These are phyloP conservation scores for Girardinus metallicus DNA, from an alignment of 2,797 vertebrate species.

Conservation along the genomic window DNA sequence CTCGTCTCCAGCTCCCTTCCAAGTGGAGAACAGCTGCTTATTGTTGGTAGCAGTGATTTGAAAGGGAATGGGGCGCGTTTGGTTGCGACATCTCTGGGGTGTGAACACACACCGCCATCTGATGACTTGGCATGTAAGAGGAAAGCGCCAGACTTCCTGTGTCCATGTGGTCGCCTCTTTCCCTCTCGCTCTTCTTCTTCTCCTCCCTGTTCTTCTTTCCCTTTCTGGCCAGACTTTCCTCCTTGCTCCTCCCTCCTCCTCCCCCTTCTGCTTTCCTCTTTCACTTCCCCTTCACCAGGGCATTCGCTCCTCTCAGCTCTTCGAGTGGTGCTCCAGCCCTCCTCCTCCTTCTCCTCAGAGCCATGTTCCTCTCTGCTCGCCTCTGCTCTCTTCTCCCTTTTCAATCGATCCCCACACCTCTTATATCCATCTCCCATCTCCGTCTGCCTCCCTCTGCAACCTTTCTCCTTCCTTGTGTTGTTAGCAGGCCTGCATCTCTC, in stretches of 20 bases:
- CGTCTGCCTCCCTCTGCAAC: slow-evolving; percentile 54
- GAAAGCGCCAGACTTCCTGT: slow-evolving; percentile 73
- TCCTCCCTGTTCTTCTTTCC: slow-evolving; percentile 44
- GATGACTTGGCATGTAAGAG: slow-evolving; percentile 75
- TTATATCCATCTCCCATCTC: slow-evolving; percentile 62
- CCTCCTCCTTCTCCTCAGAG: slow-evolving; percentile 29
- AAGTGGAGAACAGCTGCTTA: slow-evolving; percentile 77
- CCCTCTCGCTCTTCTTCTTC: slow-evolving; percentile 16
- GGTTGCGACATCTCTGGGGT: slow-evolving; percentile 75
- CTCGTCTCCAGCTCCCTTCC: slow-evolving; percentile 66
- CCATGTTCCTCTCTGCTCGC: slow-evolving; percentile 33
- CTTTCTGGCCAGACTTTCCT: slow-evolving; percentile 49
- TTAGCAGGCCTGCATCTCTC: slow-evolving; percentile 63
- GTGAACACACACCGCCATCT: slow-evolving; percentile 75
- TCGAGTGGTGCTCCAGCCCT: slow-evolving; percentile 67
- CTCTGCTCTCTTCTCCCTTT: slow-evolving; percentile 44
- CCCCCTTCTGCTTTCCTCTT: slow-evolving; percentile 69
- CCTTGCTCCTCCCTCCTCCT: slow-evolving; percentile 44
- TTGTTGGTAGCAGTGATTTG: slow-evolving; percentile 74
- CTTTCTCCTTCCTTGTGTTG: slow-evolving; percentile 50
- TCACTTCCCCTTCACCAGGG: slow-evolving; percentile 64
- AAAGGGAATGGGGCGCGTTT: slow-evolving; percentile 66
- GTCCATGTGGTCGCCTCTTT: slow-evolving; percentile 61
- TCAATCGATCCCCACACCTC: slow-evolving; percentile 63
- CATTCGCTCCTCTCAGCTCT: slow-evolving; percentile 60